Conservation (phyloP, 1,140 invertebrate species). For the Bicyclus anynana region DNA sequence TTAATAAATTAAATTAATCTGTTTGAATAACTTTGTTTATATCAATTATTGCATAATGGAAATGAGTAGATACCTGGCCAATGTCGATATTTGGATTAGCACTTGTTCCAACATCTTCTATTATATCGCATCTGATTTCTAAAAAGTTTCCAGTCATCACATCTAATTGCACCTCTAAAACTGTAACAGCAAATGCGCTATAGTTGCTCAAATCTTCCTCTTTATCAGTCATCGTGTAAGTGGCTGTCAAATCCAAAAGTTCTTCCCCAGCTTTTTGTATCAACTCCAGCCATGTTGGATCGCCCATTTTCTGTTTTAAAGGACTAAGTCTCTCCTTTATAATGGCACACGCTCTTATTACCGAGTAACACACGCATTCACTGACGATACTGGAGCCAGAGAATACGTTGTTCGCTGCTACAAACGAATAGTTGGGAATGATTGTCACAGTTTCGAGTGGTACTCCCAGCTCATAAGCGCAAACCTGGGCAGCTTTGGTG, state of each 20-base stretch:
- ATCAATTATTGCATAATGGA: slow-evolving; percentile 1
- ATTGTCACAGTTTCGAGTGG: slow-evolving; percentile 83
- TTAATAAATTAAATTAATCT: too few relatives aligned
- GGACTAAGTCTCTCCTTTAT: slow-evolving; percentile 81
- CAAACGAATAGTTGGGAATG: slow-evolving; percentile 82
- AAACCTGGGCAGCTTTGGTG: slow-evolving; percentile 82
- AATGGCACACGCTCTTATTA: slow-evolving; percentile 81
- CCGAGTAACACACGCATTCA: slow-evolving; percentile 83
- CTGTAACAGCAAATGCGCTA: slow-evolving; percentile 80
- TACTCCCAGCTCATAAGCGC: slow-evolving; percentile 85
- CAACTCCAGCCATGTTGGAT: slow-evolving; percentile 83
- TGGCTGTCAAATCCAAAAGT: slow-evolving; percentile 81
- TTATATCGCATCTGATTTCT: slow-evolving; percentile 83
- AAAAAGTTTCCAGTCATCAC: slow-evolving; percentile 84
- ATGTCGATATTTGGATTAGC: slow-evolving; percentile 88
- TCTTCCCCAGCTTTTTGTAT: slow-evolving; percentile 78
- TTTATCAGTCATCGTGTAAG: slow-evolving; percentile 75
- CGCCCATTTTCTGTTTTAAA: slow-evolving; percentile 77
- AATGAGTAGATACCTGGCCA: slow-evolving; percentile 80
- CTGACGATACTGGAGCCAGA: slow-evolving; percentile 86
- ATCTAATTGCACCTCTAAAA: slow-evolving; percentile 84
- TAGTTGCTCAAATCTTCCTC: slow-evolving; percentile 63
- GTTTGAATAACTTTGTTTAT: too few relatives aligned
- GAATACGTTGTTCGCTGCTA: slow-evolving; percentile 80
- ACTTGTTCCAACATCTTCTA: slow-evolving; percentile 84